phyloP scores from a whole-genome alignment of 2,113 vertebrate species.

The Eclectus roratus region DNA sequence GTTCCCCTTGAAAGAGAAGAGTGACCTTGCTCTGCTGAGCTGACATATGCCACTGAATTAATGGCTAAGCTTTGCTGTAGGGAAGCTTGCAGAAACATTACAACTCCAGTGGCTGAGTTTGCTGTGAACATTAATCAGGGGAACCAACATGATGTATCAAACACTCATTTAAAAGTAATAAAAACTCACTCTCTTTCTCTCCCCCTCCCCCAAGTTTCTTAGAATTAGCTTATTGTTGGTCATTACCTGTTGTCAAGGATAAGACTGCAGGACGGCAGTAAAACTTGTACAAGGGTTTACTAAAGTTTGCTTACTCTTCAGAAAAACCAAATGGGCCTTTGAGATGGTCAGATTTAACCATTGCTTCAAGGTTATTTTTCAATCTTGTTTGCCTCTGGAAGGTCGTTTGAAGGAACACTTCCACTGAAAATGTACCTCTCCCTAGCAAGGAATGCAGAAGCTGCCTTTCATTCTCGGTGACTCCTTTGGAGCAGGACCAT shows the following conservation, averaged over 20 bases:
- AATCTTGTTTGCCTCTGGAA: slow-evolving; percentile 11
- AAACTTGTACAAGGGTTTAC: slow-evolving; percentile 45
- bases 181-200: slow-evolving; percentile 58
- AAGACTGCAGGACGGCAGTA: slow-evolving; percentile 42
- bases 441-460: neutral
- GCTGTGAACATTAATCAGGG: slow-evolving; percentile 80
- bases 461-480: neutral
- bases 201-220: slow-evolving; percentile 54
- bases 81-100: slow-evolving; percentile 79
- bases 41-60: slow-evolving; percentile 87
- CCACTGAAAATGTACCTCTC: neutral
- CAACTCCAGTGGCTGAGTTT: slow-evolving; percentile 75
- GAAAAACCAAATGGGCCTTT: neutral
- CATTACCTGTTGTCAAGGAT: slow-evolving; percentile 74
- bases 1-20: slow-evolving; percentile 86
- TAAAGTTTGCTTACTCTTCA: slow-evolving; percentile 52
- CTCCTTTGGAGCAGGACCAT: neutral
- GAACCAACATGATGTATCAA: slow-evolving; percentile 80
- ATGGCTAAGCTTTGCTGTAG: slow-evolving; percentile 80
- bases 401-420: slow-evolving; percentile 23
- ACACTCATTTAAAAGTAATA: slow-evolving; percentile 79
- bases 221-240: slow-evolving; percentile 78
- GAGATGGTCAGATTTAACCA: neutral
- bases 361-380: neutral
- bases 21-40: slow-evolving; percentile 85